Evolutionary conservation across 2,797 vertebrate genomes (phyloP), one percentile per base, ranked within the genome.

Genomic region (Hylomyscus alleni): DNA sequence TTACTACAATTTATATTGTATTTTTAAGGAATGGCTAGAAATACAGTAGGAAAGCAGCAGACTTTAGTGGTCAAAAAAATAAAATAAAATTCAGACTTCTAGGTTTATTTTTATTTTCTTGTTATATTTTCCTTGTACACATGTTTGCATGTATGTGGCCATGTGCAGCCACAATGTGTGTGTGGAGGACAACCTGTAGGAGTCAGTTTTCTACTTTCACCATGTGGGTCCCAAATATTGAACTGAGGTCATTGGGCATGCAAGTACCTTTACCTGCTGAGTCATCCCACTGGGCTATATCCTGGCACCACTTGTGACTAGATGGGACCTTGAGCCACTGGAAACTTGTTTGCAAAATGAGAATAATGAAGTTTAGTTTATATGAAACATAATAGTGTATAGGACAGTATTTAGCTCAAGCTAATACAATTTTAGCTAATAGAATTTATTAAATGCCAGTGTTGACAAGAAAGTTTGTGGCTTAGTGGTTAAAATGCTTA

Each of bases 281-380:
- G 83, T 60, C 31, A 14, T 67, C 60, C 44, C 31, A 69, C 17
- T 24, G 34, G 47, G 34, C 12, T 31, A 15, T 84, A 88, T 37
- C 34, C 31, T 95, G 76, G 40, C 31, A 94, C 62, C 72, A 72
- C 54, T 92, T n/a, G 72, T 95, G 95, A 85, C n/a, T 73, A 22
- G 4, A 40, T 95, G 24, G 65, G 73, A 95, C 37, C 65, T 80
- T 80, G 37, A 95, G n/a, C 31, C 83, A 93, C 37, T 82, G 75
- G 83, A 87, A 90, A 56, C 67, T 89, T 54, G 65, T 90, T 94
- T 96, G 29, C 90, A 82, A 93, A 94, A 73, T 91, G 34, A 50
- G 15, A 22, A 56, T 91, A 86, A 93, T 84, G 58, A 89, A 34
- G 17, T 52, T 78, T 96, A 93, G 40, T 58, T 93, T 85, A 69